Percentiles rank a stretch among this genome's conserved stretches.
Evolutionary conservation across 92 coral and sea anemone species (phyloP).

Genomic region (Phenganax marumi): DNA sequence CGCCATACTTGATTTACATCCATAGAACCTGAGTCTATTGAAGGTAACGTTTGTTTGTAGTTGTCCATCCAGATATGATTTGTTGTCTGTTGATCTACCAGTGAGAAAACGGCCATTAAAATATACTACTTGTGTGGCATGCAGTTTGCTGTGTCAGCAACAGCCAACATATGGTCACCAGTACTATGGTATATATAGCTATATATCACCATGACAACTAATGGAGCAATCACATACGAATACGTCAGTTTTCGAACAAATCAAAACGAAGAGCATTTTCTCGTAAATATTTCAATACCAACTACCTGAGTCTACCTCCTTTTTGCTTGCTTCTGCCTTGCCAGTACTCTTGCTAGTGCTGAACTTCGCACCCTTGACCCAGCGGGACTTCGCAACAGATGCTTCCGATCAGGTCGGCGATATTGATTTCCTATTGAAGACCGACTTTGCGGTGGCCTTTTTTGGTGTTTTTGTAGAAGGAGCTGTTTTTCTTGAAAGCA

Average conservation of each 20-base stretch:
- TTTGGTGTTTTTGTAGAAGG: constrained; percentile 27
- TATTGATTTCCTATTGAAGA: constrained; percentile 57
- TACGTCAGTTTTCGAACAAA: neutral
- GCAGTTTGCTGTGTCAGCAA: neutral
- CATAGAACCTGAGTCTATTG: neutral
- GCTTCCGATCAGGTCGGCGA: constrained; percentile 48
- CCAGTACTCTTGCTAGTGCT: constrained; percentile 29
- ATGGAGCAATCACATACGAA: neutral
- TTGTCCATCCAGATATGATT: no score
- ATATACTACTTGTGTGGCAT: neutral
- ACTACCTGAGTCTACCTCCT: constrained; percentile 40
- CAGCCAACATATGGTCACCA: neutral
- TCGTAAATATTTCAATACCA: neutral
- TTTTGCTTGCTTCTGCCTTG: constrained; percentile 25
- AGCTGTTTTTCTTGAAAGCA: constrained; percentile 78
- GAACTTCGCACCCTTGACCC: constrained; percentile 7
- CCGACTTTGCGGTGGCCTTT: constrained; percentile 46
- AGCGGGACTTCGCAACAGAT: neutral
- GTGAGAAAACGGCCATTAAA: no score
- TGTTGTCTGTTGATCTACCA: no score
- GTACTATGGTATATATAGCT: neutral
- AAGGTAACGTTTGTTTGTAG: no score
- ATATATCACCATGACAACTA: constrained; percentile 48
- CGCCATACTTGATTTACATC: no score
- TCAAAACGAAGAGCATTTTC: neutral